Evolutionary conservation across 2,888 invertebrate genomes (phyloP), one percentile per base, ranked within the genome.

Genomic region (Octonoba sinensis): DNA sequence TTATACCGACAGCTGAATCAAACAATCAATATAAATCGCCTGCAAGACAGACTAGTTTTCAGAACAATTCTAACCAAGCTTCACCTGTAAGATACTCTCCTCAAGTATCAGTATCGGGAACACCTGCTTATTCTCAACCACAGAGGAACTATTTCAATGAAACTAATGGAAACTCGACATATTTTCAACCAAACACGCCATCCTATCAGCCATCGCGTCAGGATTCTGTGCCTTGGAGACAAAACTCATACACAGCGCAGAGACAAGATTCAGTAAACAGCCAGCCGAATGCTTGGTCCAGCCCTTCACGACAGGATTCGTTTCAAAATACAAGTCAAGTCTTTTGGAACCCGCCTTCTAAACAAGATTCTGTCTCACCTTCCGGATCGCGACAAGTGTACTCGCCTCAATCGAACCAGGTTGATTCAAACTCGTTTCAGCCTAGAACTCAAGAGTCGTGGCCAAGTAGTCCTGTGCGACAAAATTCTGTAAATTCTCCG

Each of bases 11-110:
- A n/a, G 62, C 24, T 47, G 60, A 64, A 11, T 22, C 44, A n/a
- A 57, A 49, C 49, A 62, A 36, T 6, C 79, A 81, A 22, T 54
- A 36, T 15, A 56, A 51, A 16, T 64, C 69, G 3, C 74, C 81
- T 15, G 74, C 51, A 1, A 62, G 81, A 49, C 81, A 82, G 18
- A 59, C 49, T 2, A 75, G 74, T n/a, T 59, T 36, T 27, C 74
- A 75, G 44, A 82, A 57, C 22, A 82, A 74, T 70, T 15, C 69
- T 69, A 81, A 67, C 69, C 73, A 67, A 27, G 73, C 69, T 69
- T 73, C 79, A n/a, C 79, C 79, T 11, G 67, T 59, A n/a, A 62
- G 64, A n/a, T 62, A 69, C 15, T 81, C 73, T 2, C 69, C 73
- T 62, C 81, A 82, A 57, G 49, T 47, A 59, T 64, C 73, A 22